These are phyloP conservation scores for Nemopilema nomurai DNA, from an alignment of 30 jellyfish, hydroid and myxozoan genomes.

Conservation along the genomic window DNA sequence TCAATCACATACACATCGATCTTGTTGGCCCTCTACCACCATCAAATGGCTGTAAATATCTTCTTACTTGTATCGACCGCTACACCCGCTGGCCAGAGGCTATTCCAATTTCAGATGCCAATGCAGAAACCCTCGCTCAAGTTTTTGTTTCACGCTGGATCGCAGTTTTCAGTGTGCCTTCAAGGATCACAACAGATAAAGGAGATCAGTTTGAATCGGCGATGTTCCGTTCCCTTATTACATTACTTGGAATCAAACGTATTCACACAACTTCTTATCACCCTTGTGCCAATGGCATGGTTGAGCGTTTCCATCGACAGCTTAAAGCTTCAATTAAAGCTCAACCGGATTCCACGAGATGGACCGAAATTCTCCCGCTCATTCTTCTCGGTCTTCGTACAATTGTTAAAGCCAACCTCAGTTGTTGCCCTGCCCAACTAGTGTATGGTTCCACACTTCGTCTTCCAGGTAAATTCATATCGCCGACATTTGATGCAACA, in stretches of 20 bases:
- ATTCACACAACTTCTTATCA: no score
- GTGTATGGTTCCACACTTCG: constrained; percentile 11
- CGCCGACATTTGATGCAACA: not conserved
- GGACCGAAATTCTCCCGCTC: not conserved
- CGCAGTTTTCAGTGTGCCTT: no score
- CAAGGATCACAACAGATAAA: no score
- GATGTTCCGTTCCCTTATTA: not conserved
- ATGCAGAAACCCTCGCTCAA: no score
- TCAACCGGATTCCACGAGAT: constrained; percentile 2
- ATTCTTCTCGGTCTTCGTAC: constrained; percentile 2
- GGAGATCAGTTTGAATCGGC: no score
- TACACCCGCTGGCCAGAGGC: no score
- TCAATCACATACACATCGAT: no score
- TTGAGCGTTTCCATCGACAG: constrained; percentile 29
- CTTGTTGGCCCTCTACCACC: no score
- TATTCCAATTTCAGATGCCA: no score
- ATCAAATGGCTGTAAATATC: no score
- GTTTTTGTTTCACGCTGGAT: no score
- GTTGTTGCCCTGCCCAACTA: constrained; percentile 4
- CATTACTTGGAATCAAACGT: not conserved
- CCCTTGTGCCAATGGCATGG: constrained; percentile 5
- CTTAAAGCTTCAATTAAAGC: not conserved
- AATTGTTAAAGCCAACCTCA: not conserved
- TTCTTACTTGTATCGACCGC: no score
- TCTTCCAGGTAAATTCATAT: not conserved